Percentiles rank a stretch among this genome's conserved stretches.
phyloP scores from a whole-genome alignment of 1,140 invertebrate genomes.

The Eueides isabella region DNA sequence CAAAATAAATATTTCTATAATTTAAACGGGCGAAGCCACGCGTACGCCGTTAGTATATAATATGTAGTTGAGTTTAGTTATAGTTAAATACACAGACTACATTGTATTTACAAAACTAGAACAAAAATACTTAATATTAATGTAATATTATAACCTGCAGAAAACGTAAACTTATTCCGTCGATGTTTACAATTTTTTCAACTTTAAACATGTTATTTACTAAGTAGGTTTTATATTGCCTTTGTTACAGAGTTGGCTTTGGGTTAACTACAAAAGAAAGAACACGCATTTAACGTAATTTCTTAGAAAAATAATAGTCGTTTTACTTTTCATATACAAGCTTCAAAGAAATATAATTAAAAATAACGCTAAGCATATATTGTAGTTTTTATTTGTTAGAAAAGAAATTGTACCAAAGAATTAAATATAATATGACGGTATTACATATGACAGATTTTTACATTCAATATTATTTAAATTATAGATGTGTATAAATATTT shows the following conservation, averaged over 20 bases:
- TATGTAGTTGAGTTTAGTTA: no score
- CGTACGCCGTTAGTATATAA: no score
- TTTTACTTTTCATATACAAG: conserved; percentile 16
- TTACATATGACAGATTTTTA: no score
- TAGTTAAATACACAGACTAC: no score
- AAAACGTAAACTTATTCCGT: neutral
- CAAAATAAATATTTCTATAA: no score
- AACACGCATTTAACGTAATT: conserved; percentile 26
- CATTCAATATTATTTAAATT: no score
- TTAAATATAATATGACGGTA: no score
- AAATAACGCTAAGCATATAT: neutral
- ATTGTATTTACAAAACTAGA: no score
- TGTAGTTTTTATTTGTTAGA: neutral
- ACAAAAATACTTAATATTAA: neutral
- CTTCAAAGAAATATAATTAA: conserved; percentile 24
- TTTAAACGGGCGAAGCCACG: no score
- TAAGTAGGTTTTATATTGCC: conserved; percentile 17
- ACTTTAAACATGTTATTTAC: conserved; percentile 18
- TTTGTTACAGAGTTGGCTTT: conserved; percentile 21
- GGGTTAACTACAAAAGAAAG: conserved; percentile 32
- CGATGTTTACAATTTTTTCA: neutral
- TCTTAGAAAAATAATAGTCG: conserved; percentile 21
- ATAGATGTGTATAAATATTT: no score
- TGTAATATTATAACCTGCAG: neutral
- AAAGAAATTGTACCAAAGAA: neutral